Evolutionary conservation across 2,888 invertebrate species (phyloP), one percentile per base, ranked within the genome.

Genomic region (Brenthis hecate): DNA sequence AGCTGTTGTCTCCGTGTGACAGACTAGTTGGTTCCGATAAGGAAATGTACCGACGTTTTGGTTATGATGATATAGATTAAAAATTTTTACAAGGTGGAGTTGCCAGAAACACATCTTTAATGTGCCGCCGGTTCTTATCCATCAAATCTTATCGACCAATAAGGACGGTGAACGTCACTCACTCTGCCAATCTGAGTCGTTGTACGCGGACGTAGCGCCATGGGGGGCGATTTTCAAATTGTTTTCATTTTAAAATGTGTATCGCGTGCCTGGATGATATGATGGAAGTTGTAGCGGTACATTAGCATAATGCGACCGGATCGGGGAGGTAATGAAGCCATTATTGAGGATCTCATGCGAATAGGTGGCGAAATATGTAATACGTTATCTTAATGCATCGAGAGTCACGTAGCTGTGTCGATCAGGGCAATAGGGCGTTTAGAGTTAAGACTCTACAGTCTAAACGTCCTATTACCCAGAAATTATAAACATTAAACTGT

Each of bases 81-180:
- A 85, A 87, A 85, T 86, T 86, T 85, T 87, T 88, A 88, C 86
- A 88, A 88, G 85, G 84, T 80, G 78, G 82, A 86, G 85, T 87
- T 80, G 81, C 80, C 84, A 81, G 81, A 84, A 89, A 89, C 86
- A 87, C 82, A 86, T 87, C 84, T 92, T 89, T 91, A 85, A 91
- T 86, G 85, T 87, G 82, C 87, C 89, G 89, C 87, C 81, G 82
- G 78, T 77, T 81, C 82, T 90, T 91, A 91, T 91, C 91, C 84
- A 87, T 88, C 87, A 87, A 85, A 92, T 92, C 92, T 92, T 88
- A 92, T 92, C 92, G 87, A 86, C 90, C 91, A 88, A 90, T 91
- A 90, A 86, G 91, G 91, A 91, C 89, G 84, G 91, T 86, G 83
- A 80, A 89, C 91, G 92, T 92, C 92, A 92, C 90, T 92, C 92